These are phyloP conservation scores for Agriopis leucophaearia DNA, from an alignment of 2,888 invertebrate species.

Conservation along the genomic window DNA sequence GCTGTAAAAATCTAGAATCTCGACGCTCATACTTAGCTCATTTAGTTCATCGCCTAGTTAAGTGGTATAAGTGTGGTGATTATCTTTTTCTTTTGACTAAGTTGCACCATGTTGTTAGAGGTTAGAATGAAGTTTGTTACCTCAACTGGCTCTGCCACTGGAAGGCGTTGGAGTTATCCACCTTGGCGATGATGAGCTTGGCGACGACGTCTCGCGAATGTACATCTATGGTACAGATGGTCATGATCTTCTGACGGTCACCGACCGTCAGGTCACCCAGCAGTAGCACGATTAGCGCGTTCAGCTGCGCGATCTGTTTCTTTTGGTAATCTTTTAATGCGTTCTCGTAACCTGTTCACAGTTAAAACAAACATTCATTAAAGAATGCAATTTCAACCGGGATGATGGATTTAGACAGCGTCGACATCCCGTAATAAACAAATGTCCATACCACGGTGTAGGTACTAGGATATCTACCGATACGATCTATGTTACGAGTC, in stretches of 20 bases:
- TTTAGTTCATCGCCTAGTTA: no score
- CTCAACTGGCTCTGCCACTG: slow-evolving; percentile 97
- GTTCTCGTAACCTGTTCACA: slow-evolving; percentile 91
- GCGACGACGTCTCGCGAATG: slow-evolving; percentile 97
- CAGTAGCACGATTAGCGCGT: slow-evolving; percentile 92
- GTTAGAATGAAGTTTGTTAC: slow-evolving; percentile 44
- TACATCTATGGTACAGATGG: slow-evolving; percentile 98
- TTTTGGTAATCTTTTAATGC: slow-evolving; percentile 97
- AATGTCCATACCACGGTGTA: no score
- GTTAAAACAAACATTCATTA: background rate
- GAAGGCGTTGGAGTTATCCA: slow-evolving; percentile 92
- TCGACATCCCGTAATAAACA: no score
- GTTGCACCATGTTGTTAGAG: background rate
- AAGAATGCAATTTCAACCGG: no score
- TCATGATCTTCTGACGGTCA: slow-evolving; percentile 98
- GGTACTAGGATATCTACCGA: no score
- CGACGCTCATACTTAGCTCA: no score
- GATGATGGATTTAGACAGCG: no score
- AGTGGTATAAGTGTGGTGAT: no score
- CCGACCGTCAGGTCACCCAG: slow-evolving; percentile 93
- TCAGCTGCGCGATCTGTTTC: slow-evolving; percentile 94
- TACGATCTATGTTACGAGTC: no score
- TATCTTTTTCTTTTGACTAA: no score
- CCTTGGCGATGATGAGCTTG: slow-evolving; percentile 93
- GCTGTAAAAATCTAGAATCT: no score